phyloP scores from a whole-genome alignment of 2,888 invertebrate genomes.

The Halictus quadricinctus region DNA sequence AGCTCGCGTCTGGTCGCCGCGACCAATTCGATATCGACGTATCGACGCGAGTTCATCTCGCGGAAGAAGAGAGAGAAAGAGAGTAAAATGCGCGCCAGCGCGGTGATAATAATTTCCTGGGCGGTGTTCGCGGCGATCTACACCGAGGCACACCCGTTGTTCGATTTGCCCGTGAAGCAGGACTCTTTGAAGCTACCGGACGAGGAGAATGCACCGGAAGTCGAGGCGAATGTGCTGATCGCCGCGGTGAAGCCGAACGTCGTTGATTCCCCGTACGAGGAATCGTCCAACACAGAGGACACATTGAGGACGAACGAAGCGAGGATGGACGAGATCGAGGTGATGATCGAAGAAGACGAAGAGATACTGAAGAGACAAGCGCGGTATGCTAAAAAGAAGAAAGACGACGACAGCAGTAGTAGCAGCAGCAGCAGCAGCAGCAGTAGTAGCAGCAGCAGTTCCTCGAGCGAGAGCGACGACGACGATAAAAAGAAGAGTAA shows the following conservation, averaged over 20 bases:
- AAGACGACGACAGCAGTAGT: constrained; percentile 35
- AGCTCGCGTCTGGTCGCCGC: constrained; percentile 25
- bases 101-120: constrained; percentile 28
- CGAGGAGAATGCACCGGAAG: not conserved
- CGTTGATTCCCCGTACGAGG: constrained; percentile 14
- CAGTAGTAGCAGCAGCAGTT: constrained; percentile 45
- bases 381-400: constrained; percentile 44
- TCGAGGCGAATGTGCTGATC: not conserved
- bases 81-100: constrained; percentile 47
- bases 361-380: not conserved
- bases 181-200: no score
- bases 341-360: constrained; percentile 5
- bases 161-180: not conserved
- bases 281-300: constrained; percentile 38
- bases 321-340: not conserved
- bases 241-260: not conserved
- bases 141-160: constrained; percentile 25
- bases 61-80: not conserved
- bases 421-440: constrained; percentile 53
- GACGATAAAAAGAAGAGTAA: constrained; percentile 27
- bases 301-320: not conserved
- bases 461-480: constrained; percentile 51
- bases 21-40: constrained; percentile 34
- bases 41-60: constrained; percentile 7
- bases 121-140: constrained; percentile 15